Evolutionary conservation across 2,113 vertebrate genomes (phyloP).

Genomic region (Lates calcarifer): DNA sequence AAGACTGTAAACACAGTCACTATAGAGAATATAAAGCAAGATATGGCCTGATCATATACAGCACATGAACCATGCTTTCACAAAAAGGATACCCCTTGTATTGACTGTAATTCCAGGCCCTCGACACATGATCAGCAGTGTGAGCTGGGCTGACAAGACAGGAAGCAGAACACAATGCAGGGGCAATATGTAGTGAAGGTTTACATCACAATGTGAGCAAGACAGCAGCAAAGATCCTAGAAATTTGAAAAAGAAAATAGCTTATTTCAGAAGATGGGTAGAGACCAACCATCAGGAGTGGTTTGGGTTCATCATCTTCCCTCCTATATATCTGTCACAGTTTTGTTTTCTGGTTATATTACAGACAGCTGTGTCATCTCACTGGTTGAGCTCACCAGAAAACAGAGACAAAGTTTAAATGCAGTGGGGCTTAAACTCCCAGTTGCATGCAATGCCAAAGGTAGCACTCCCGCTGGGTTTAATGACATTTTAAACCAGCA

Average conservation of each 20-base stretch:
- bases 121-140: background rate
- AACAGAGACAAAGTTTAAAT: background rate
- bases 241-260: background rate
- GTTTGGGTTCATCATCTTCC: background rate
- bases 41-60: background rate
- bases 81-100: too few relatives aligned
- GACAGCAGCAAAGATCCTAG: background rate
- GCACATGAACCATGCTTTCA: too few relatives aligned
- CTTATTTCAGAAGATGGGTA: background rate
- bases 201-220: background rate
- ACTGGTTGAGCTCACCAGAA: background rate
- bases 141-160: too few relatives aligned
- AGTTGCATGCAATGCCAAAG: too few relatives aligned
- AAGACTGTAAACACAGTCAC: background rate
- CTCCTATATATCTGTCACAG: background rate
- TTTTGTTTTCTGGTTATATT: background rate
- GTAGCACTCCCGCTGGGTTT: too few relatives aligned
- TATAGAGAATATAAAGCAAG: background rate
- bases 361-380: too few relatives aligned
- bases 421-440: too few relatives aligned
- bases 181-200: background rate
- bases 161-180: background rate
- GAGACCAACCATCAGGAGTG: background rate
- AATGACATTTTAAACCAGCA: too few relatives aligned
- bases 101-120: background rate